phyloP scores from a whole-genome alignment of 2,888 invertebrate genomes.

The Epinotia nisella region DNA sequence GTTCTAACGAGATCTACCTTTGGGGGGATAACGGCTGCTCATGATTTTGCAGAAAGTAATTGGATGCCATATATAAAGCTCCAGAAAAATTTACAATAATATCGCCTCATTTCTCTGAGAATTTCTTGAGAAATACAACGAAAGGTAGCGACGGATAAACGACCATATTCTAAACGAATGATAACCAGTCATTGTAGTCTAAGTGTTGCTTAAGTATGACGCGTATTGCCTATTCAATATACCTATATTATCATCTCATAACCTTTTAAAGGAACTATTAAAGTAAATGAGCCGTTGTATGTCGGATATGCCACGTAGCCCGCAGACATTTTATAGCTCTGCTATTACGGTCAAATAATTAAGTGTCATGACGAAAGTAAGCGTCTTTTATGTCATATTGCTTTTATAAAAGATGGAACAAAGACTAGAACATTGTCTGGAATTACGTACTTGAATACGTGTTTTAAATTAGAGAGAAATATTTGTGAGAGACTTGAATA shows the following conservation, averaged over 20 bases:
- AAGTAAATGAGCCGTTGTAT: constrained; percentile 23
- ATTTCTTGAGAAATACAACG: not conserved
- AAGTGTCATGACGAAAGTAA: constrained; percentile 9
- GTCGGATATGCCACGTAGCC: constrained; percentile 16
- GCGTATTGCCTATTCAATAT: constrained; percentile 4
- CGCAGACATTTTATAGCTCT: constrained; percentile 25
- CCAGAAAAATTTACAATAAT: constrained; percentile 16
- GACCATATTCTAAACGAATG: not conserved
- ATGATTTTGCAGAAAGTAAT: constrained; percentile 33
- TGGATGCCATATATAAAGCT: constrained; percentile 17
- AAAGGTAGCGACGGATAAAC: not conserved
- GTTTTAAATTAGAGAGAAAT: not conserved
- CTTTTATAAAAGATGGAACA: not conserved
- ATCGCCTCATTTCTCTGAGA: constrained; percentile 21
- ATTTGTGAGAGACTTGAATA: not conserved
- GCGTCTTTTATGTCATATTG: constrained; percentile 3
- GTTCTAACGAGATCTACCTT: constrained; percentile 50
- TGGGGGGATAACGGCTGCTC: constrained; percentile 45
- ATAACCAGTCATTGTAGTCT: not conserved
- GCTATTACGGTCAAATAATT: constrained; percentile 19
- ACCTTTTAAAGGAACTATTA: constrained; percentile 32
- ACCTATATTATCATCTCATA: constrained; percentile 13
- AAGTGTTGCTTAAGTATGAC: not conserved
- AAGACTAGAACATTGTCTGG: not conserved
- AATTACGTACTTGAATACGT: not conserved